Conservation (phyloP, 1,140 invertebrate species). For the Stegodyphus dumicola region DNA sequence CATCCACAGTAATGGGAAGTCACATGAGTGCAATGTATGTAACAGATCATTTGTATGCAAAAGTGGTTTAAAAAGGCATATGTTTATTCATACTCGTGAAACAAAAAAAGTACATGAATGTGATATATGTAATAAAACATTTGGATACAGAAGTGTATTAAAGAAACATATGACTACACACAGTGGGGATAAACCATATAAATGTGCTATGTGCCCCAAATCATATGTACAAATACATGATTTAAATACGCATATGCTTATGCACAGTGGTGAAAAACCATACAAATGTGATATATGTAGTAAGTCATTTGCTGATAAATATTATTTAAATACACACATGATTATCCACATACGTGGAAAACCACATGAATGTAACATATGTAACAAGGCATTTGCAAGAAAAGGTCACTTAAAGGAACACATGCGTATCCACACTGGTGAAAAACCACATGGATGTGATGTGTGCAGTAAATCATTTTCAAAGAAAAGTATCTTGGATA, state of each 20-base stretch:
- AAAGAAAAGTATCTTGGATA: slow-evolving; percentile 5
- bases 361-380: not conserved
- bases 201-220: not conserved
- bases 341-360: not conserved
- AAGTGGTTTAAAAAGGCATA: not conserved
- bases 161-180: not conserved
- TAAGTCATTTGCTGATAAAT: not conserved
- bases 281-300: not conserved
- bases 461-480: slow-evolving; percentile 69
- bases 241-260: not conserved
- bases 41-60: not conserved
- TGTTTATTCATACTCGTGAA: not conserved
- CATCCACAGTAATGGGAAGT: not conserved
- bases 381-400: not conserved
- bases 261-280: not conserved
- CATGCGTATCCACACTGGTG: slow-evolving; percentile 68
- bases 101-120: not conserved
- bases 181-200: not conserved
- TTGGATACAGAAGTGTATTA: not conserved
- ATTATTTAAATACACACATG: not conserved
- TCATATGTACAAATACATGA: not conserved
- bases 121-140: not conserved
- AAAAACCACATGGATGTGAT: slow-evolving; percentile 69
- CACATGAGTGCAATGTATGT: not conserved
- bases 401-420: not conserved